These are phyloP conservation scores for Myiozetetes cayanensis DNA, from an alignment of 2,113 vertebrate species.

Conservation along the genomic window DNA sequence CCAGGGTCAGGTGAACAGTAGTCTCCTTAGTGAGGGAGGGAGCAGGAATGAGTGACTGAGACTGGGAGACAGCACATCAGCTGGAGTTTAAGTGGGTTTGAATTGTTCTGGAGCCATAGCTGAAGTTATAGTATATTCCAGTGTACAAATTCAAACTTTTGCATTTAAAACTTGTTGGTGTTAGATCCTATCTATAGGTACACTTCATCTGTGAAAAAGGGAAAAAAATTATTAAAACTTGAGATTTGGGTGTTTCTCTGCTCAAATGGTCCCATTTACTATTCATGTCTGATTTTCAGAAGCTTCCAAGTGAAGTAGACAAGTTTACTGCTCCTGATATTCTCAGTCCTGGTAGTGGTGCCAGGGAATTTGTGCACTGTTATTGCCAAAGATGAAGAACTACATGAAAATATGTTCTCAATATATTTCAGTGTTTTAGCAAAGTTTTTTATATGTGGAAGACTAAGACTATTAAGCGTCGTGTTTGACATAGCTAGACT, in stretches of 20 bases:
- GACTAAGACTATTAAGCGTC: neutral
- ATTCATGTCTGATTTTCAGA: neutral
- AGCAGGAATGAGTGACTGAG: neutral
- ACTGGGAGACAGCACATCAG: neutral
- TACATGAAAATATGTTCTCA: slow-evolving; percentile 22
- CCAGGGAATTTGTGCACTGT: slow-evolving; percentile 20
- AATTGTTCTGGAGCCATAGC: neutral
- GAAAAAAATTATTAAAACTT: neutral
- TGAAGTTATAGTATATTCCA: neutral
- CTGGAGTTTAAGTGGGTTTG: neutral
- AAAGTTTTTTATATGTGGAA: neutral
- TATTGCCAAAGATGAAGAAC: slow-evolving; percentile 18
- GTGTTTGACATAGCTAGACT: neutral
- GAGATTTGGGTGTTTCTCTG: neutral
- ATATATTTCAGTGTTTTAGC: neutral
- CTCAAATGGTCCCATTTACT: neutral
- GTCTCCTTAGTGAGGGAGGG: neutral
- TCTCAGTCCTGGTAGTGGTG: neutral
- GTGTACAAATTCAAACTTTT: neutral
- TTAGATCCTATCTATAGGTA: neutral
- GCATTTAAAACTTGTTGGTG: neutral
- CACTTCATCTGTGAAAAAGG: neutral
- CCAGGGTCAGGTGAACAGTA: neutral
- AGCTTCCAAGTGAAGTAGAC: neutral
- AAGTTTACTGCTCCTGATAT: neutral